Evolutionary conservation across 1,140 invertebrate genomes (phyloP).

Genomic region (Philopotamus ludificatus): DNA sequence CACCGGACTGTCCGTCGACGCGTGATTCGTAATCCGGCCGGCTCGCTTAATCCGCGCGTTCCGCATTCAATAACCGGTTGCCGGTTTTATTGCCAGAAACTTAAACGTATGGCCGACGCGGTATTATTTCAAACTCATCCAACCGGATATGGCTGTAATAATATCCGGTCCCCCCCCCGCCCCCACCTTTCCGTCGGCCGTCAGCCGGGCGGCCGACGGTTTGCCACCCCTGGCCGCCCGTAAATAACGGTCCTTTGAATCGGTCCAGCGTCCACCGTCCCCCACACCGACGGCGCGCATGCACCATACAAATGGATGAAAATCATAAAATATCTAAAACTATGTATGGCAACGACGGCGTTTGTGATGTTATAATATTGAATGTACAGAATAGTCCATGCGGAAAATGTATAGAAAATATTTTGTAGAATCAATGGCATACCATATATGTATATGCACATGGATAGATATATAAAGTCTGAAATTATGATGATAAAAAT

Average conservation of each 20-base stretch:
- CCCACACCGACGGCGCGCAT: background rate
- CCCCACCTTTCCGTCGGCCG: constrained; percentile 3
- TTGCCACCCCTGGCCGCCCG: background rate
- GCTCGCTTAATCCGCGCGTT: background rate
- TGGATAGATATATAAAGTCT: too few species aligned
- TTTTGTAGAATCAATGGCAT: too few species aligned
- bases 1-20: background rate
- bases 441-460: too few species aligned
- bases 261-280: background rate
- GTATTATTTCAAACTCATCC: constrained; percentile 38
- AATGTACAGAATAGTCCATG: too few species aligned
- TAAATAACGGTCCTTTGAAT: constrained; percentile 9
- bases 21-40: background rate
- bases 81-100: constrained; percentile 21
- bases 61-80: constrained; percentile 24
- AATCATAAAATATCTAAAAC: background rate
- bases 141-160: constrained; percentile 37
- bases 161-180: constrained; percentile 29
- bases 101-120: constrained; percentile 13
- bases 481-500: too few species aligned
- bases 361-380: background rate
- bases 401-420: too few species aligned
- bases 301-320: background rate
- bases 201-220: background rate
- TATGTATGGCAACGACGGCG: background rate